Percentiles rank a stretch among this genome's conserved stretches.
These are phyloP conservation scores for Aphidius colemani DNA, from an alignment of 2,888 invertebrate species.

Conservation along the genomic window DNA sequence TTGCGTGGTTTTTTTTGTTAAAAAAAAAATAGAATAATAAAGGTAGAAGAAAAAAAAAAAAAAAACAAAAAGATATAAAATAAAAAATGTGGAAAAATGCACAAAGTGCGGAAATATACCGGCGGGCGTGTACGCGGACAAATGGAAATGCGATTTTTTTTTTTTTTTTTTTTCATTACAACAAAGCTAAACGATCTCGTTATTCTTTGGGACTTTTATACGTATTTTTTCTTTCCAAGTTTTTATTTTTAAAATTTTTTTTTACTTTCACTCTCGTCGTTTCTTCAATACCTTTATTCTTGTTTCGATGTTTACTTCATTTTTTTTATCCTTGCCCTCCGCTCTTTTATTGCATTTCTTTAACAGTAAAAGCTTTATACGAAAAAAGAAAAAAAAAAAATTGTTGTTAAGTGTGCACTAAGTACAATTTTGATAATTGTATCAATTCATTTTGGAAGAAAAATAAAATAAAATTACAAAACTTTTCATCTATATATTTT, in stretches of 20 bases:
- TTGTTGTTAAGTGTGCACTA: constrained; percentile 5
- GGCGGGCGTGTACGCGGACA: constrained; percentile 3
- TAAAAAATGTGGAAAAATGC: background rate
- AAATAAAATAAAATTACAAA: background rate
- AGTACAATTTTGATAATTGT: constrained; percentile 17
- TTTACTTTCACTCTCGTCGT: constrained; percentile 7
- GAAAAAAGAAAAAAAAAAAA: constrained; percentile 9
- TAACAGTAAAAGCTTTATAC: background rate
- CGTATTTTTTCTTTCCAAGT: constrained; percentile 20
- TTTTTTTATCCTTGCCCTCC: constrained; percentile 6
- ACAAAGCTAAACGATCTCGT: constrained; percentile 23
- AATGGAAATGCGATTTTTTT: constrained; percentile 23
- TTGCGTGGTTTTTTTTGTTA: constrained; percentile 6
- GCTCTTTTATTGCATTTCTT: constrained; percentile 2
- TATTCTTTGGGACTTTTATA: constrained; percentile 20
- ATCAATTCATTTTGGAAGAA: constrained; percentile 1
- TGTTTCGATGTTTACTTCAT: constrained; percentile 19
- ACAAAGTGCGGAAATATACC: constrained; percentile 15
- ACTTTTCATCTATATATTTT: background rate
- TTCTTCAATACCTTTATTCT: constrained; percentile 25
- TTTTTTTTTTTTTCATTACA: constrained; percentile 10
- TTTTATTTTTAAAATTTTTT: constrained; percentile 18
- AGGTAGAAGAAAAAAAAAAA: background rate
- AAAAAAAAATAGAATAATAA: constrained; percentile 10
- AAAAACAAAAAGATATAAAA: constrained; percentile 7